phyloP scores from a whole-genome alignment of 2,113 vertebrate species.

The Sarotherodon lohbergeri region DNA sequence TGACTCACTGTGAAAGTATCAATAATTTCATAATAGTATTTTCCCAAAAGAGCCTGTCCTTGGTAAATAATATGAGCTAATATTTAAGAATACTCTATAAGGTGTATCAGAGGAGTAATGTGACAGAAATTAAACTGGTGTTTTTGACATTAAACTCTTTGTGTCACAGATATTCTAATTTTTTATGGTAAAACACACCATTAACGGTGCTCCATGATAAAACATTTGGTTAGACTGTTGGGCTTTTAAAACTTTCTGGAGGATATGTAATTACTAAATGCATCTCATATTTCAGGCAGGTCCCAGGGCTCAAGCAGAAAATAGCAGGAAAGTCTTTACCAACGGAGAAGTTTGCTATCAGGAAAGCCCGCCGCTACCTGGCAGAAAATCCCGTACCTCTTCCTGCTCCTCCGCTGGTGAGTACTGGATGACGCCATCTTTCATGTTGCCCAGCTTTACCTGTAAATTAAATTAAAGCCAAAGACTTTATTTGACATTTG shows the following conservation, averaged over 20 bases:
- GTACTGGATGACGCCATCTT: slow-evolving; percentile 11
- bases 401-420: slow-evolving; percentile 87
- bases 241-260: neutral
- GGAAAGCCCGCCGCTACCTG: slow-evolving; percentile 90
- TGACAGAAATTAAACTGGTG: neutral
- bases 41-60: neutral
- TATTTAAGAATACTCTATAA: neutral
- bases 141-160: neutral
- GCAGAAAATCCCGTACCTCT: slow-evolving; percentile 79
- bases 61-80: neutral
- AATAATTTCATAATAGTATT: neutral
- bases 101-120: neutral
- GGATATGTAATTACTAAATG: neutral
- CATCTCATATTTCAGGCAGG: slow-evolving; percentile 74
- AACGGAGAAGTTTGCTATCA: slow-evolving; percentile 97
- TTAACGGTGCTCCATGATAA: neutral
- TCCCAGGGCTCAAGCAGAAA: slow-evolving; percentile 92
- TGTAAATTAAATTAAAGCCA: neutral
- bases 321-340: slow-evolving; percentile 98
- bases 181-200: neutral
- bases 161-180: neutral
- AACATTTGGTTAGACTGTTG: neutral
- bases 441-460: neutral
- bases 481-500: neutral
- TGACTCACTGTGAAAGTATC: neutral